Evolutionary conservation across 1,140 invertebrate species (phyloP).

Genomic region (Chironomus tepperi): DNA sequence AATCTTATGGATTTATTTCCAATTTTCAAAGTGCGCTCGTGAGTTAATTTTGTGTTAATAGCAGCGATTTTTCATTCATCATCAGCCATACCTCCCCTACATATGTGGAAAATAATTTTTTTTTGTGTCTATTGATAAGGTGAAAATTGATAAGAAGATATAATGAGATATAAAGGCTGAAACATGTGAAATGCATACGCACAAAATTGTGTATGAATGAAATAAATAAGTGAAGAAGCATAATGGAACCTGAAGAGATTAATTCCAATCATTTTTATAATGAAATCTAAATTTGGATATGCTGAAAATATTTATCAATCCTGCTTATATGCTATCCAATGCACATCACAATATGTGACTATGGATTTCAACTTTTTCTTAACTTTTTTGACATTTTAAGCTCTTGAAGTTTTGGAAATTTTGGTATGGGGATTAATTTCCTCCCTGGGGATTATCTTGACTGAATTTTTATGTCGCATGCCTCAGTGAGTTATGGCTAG

Average conservation of each 20-base stretch:
- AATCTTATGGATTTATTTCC: background rate
- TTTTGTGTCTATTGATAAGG: slow-evolving; percentile 7
- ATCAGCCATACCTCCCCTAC: background rate
- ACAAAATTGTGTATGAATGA: background rate
- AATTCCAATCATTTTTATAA: too few relatives aligned
- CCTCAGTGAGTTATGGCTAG: too few relatives aligned
- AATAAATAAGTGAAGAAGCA: background rate
- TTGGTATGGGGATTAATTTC: too few relatives aligned
- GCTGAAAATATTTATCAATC: too few relatives aligned
- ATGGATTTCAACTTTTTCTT: too few relatives aligned
- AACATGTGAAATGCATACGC: background rate
- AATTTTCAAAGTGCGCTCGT: background rate
- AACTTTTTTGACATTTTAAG: too few relatives aligned
- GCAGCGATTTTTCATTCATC: slow-evolving; percentile 12
- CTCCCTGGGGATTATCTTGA: too few relatives aligned
- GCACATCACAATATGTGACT: too few relatives aligned
- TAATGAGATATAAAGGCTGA: background rate
- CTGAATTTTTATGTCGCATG: too few relatives aligned
- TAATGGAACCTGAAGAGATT: background rate
- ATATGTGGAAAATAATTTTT: background rate
- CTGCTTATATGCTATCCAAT: too few relatives aligned
- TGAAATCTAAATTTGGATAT: too few relatives aligned
- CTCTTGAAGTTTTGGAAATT: too few relatives aligned
- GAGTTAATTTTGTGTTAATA: background rate
- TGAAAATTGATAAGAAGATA: background rate